phyloP scores from a whole-genome alignment of 2,888 invertebrate species.

The Volucella zonaria region DNA sequence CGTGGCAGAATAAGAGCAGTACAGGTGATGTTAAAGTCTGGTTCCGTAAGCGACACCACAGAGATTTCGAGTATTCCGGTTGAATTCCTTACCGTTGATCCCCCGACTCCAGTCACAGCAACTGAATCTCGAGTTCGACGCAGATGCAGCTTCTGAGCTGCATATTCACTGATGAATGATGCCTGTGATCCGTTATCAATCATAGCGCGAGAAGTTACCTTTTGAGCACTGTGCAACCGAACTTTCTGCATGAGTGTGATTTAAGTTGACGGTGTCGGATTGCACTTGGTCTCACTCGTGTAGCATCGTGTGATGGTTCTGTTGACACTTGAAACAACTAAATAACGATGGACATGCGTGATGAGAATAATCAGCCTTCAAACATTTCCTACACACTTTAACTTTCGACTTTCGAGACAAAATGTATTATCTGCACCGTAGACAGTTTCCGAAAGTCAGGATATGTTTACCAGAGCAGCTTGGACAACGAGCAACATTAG shows the following conservation, averaged over 20 bases:
- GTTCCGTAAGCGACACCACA: slow-evolving; percentile 52
- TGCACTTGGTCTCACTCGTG: slow-evolving; percentile 13
- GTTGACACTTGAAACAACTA: slow-evolving; percentile 4
- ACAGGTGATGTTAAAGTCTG: slow-evolving; percentile 46
- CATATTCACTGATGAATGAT: slow-evolving; percentile 64
- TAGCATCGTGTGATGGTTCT: slow-evolving; percentile 43
- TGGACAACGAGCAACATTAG: no score
- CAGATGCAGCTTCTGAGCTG: slow-evolving; percentile 51
- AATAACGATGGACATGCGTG: no score
- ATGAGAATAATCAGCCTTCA: no score
- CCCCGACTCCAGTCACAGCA: slow-evolving; percentile 48
- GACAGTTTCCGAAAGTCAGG: no score
- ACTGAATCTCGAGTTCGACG: slow-evolving; percentile 21
- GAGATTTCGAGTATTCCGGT: slow-evolving; percentile 52
- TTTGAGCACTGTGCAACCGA: slow-evolving; percentile 35
- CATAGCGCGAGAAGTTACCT: slow-evolving; percentile 38
- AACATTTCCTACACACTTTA: no score
- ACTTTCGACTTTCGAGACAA: no score
- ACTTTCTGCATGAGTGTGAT: neutral
- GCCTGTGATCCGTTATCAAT: slow-evolving; percentile 57
- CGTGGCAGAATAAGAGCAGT: slow-evolving; percentile 54
- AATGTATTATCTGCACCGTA: no score
- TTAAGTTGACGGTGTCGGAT: neutral
- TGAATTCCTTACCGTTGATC: slow-evolving; percentile 39
- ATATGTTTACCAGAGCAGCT: no score